A percentile compares a stretch with the other conserved stretches of the same genome.
phyloP scores from a whole-genome alignment of 2,797 vertebrate species.

The Onychomys torridus region DNA sequence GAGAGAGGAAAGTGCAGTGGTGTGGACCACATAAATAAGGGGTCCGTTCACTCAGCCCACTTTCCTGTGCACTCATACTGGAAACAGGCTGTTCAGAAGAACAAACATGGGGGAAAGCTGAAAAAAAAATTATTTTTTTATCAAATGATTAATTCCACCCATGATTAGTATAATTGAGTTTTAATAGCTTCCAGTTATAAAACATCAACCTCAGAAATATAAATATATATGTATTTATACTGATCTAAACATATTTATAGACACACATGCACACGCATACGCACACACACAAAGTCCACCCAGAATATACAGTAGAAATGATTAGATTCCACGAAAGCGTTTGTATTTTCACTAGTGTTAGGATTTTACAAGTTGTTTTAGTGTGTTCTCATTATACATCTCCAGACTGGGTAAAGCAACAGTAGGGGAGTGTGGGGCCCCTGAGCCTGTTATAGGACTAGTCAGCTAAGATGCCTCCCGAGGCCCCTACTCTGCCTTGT shows the following conservation, averaged over 20 bases:
- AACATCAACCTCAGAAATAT: not conserved
- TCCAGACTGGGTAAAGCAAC: not conserved
- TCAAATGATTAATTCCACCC: not conserved
- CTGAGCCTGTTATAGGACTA: too few relatives aligned
- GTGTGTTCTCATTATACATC: not conserved
- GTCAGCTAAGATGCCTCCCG: not conserved
- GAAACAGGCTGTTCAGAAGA: conserved; percentile 52
- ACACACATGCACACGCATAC: not conserved
- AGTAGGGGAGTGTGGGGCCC: not conserved
- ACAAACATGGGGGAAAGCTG: not conserved
- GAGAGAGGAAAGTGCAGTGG: not conserved
- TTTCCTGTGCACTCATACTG: conserved; percentile 22
- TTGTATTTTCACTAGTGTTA: not conserved
- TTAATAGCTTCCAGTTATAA: not conserved
- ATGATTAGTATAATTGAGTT: not conserved
- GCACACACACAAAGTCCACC: not conserved
- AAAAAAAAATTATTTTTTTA: conserved; percentile 44
- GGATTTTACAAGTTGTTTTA: not conserved
- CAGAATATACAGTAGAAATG: not conserved
- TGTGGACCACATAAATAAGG: not conserved
- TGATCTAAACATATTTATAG: too few relatives aligned
- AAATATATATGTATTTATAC: not conserved
- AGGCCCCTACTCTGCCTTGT: not conserved
- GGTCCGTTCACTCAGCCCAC: not conserved
- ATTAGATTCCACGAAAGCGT: not conserved